Evolutionary conservation across 2,888 invertebrate species (phyloP).

Genomic region (Anodontia alba): DNA sequence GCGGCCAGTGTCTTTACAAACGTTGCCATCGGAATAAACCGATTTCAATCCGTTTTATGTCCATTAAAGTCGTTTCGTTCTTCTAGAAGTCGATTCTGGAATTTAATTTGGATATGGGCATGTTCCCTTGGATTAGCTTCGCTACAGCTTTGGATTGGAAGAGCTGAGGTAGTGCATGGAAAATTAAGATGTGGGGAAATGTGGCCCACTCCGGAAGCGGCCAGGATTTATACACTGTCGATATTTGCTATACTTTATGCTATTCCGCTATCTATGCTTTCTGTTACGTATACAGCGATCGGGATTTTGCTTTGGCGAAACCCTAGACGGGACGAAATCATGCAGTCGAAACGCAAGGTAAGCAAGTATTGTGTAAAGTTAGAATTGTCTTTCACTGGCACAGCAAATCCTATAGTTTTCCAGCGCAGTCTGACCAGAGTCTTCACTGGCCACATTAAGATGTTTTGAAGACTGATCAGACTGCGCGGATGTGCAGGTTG

Average conservation of each 20-base stretch:
- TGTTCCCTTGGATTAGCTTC: not conserved
- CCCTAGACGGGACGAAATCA: constrained; percentile 85
- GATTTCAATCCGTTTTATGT: constrained; percentile 12
- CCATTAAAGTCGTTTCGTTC: constrained; percentile 7
- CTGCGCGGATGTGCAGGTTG: no score
- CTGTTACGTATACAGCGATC: constrained; percentile 85
- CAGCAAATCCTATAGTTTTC: no score
- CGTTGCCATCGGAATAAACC: not conserved
- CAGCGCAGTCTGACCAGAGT: no score
- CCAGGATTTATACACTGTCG: constrained; percentile 67
- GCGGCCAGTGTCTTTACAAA: constrained; percentile 1
- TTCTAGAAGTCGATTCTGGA: constrained; percentile 9
- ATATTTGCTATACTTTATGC: constrained; percentile 81
- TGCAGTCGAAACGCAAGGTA: constrained; percentile 85
- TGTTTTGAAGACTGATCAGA: no score
- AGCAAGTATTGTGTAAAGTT: no score
- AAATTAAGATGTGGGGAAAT: not conserved
- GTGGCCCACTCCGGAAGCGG: not conserved
- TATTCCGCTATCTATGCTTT: constrained; percentile 85
- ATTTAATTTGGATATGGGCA: not conserved
- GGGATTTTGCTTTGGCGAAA: constrained; percentile 85
- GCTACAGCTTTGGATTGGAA: not conserved
- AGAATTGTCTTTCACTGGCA: no score
- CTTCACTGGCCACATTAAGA: no score
- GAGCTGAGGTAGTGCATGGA: not conserved